A percentile compares a stretch with the other conserved stretches of the same genome.
Conservation (phyloP, 2,797 vertebrate genomes). For the Hemitrygon akajei region DNA sequence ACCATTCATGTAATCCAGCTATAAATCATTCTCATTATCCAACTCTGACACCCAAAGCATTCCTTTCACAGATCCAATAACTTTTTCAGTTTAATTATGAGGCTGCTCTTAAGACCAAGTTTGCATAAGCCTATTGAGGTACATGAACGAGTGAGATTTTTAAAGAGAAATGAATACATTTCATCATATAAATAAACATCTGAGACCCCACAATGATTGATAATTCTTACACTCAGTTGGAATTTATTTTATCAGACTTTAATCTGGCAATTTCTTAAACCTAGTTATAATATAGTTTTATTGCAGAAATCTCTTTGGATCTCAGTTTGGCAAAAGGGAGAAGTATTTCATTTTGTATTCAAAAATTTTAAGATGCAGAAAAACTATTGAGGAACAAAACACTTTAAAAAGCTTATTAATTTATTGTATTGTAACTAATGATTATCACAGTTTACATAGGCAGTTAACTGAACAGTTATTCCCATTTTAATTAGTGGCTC, state of each 20-base stretch:
- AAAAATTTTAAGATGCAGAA: not conserved
- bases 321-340: constrained; percentile 25
- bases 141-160: not conserved
- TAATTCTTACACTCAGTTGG: not conserved
- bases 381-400: constrained; percentile 30
- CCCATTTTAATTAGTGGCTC: constrained; percentile 27
- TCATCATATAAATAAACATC: constrained; percentile 12
- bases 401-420: not conserved
- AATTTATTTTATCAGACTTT: constrained; percentile 20
- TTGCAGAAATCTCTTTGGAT: not conserved
- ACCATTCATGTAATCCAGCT: not conserved
- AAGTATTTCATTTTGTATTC: constrained; percentile 18
- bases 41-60: not conserved
- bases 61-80: not conserved
- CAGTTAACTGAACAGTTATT: constrained; percentile 5
- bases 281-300: not conserved
- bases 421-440: not conserved
- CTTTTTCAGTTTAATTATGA: not conserved
- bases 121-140: not conserved
- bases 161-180: not conserved
- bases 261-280: constrained; percentile 2
- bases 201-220: not conserved
- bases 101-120: not conserved
- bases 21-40: not conserved
- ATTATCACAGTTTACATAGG: not conserved